Conservation (phyloP, 1,140 invertebrate genomes). For the Neocloeon triangulifer region DNA sequence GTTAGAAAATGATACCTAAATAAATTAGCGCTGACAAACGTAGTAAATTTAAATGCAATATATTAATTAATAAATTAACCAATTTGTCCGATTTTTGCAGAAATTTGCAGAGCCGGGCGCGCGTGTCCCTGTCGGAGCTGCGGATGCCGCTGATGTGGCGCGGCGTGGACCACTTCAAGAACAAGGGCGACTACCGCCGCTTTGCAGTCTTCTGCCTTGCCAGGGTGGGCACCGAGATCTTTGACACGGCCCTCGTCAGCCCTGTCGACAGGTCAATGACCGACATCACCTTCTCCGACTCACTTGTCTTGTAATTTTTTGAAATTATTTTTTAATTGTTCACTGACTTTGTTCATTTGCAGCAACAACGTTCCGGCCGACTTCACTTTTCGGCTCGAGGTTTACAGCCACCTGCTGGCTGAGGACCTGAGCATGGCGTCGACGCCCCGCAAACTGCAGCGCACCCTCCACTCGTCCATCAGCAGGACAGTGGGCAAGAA, state of each 20-base stretch:
- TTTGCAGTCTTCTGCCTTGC: constrained; percentile 49
- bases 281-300: constrained; percentile 44
- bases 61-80: not conserved
- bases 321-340: constrained; percentile 2
- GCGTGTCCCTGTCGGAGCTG: constrained; percentile 32
- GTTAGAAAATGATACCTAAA: no score
- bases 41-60: no score
- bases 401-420: constrained; percentile 41
- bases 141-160: constrained; percentile 49
- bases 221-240: constrained; percentile 40
- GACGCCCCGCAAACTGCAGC: constrained; percentile 38
- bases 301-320: constrained; percentile 40
- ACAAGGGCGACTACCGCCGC: constrained; percentile 42
- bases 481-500: constrained; percentile 42
- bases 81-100: not conserved
- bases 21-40: no score
- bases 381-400: constrained; percentile 39
- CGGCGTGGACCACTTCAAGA: constrained; percentile 49
- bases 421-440: constrained; percentile 44
- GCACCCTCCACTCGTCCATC: constrained; percentile 43
- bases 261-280: constrained; percentile 43
- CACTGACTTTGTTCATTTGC: constrained; percentile 15
- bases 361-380: constrained; percentile 36
- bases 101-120: constrained; percentile 11
- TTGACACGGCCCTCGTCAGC: constrained; percentile 38